A percentile compares a stretch with the other conserved stretches of the same genome.
Conservation (phyloP, 2,888 invertebrate genomes). For the Platycnemis pennipes region DNA sequence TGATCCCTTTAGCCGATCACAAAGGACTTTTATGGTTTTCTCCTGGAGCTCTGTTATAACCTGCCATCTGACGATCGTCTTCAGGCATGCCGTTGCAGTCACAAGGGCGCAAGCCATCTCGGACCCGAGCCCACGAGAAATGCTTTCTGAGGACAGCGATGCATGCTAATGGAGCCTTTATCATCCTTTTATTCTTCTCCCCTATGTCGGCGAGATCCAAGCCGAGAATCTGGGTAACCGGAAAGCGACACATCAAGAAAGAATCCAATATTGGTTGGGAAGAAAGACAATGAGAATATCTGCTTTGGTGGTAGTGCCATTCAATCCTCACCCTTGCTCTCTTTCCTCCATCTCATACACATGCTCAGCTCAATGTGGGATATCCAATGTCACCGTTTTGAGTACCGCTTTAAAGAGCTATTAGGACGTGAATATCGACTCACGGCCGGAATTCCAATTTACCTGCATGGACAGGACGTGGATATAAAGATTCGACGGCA, state of each 20-base stretch:
- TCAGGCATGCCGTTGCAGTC: not conserved
- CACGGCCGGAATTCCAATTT: not conserved
- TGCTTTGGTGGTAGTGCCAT: not conserved
- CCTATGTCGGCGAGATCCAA: not conserved
- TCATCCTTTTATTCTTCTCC: not conserved
- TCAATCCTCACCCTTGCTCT: not conserved
- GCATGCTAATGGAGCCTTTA: not conserved
- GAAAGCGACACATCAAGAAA: not conserved
- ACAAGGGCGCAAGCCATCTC: not conserved
- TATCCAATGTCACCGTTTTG: not conserved
- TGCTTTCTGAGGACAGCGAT: not conserved
- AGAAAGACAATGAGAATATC: not conserved
- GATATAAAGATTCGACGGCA: not conserved
- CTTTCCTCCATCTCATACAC: not conserved
- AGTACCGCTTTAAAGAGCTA: not conserved
- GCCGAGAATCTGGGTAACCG: not conserved
- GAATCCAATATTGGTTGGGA: not conserved
- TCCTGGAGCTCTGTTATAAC: not conserved
- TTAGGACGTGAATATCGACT: not conserved
- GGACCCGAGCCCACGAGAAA: not conserved
- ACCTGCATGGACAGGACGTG: not conserved
- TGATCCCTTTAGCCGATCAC: not conserved
- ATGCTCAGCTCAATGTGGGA: not conserved
- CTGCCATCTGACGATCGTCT: not conserved
- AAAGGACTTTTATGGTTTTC: not conserved